Base-by-base conservation (phyloP, 2,797 vertebrate genomes). In the Morus bassanus region DNA sequence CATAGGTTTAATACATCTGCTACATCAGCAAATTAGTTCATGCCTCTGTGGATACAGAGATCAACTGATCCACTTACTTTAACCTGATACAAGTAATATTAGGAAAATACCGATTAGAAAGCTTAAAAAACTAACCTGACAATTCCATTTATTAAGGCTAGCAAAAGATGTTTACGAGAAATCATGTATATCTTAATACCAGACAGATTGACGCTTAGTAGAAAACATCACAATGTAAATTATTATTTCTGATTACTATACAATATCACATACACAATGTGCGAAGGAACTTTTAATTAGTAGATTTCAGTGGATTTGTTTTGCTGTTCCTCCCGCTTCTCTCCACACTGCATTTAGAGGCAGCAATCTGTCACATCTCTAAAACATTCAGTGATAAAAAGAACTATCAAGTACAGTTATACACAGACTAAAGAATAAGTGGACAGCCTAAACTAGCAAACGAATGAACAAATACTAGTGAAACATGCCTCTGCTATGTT, bases 261-360 rank as follows among this genome's bases (percentile, higher is more conserved):
- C 33, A 51, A 9, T 27, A 60, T 51, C 46, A 79, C 9, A 31
- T 4, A 46, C 2, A 54, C 6, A 53, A 50, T 0, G 1, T 21
- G 28, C 65, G 15, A 85, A 48, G 13, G 18, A 81, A 24, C 8
- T 43, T 82, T 22, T 17, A 53, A 50, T 68, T 23, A 31, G 12
- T 2, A 76, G 50, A 81, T 74, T 80, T 74, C 33, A 65, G 39
- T 24, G 8, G 9, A 67, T 82, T 61, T 88, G 19, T 60, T 90
- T 45, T 41, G 33, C 54, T 80, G 41, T 25, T 74, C 18, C 39
- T 69, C 16, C 6, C 2, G 12, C 37, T 72, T 60, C 31, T 56
- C 31, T 56, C 50, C 59, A 78, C 12, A 9, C 4, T 45, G 9
- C 23, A 22, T 76, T 68, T 53, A 50, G 14, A 64, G 8, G 51